Base-by-base conservation (phyloP, 2,888 invertebrate genomes). In the Cryptus armator region DNA sequence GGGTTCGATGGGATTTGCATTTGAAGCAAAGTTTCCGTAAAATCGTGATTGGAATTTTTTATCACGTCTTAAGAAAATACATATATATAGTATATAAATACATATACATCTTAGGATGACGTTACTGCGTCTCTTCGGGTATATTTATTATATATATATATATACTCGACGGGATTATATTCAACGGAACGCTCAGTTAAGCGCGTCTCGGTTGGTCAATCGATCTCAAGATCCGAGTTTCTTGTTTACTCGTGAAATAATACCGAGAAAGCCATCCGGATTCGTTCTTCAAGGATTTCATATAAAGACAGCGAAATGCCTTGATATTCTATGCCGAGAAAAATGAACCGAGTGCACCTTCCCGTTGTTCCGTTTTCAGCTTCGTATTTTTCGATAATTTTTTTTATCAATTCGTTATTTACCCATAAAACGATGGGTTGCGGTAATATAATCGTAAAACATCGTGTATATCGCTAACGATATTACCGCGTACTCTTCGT, bases 21-120 rank as follows among this genome's bases (percentile, higher is more conserved):
- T 43, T 19, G 44, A 66, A 46, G 56, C 19, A n/a, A 82, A 66
- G 64, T 77, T 77, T 46, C 19, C 66, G 64, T 32, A 14, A 46
- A 77, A 53, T 43, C 76, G 81, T 81, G 81, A 70, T 70, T 53
- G 19, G 81, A 76, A 81, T 81, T 46, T 81, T 53, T 70, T 67
- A 70, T 76, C 70, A 32, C 66, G 66, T 74, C 72, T 80, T 74
- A 80, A 37, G 56, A n/a, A 53, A 32, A 70, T 32, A 53, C 19
- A 53, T 53, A 64, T 53, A 64, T 64, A 64, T 16, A 72, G 12
- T 75, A 7, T 7, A 37, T 24, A 51, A 0, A 19, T 66, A 19
- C 32, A 48, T 43, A 24, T 56, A 19, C 2, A 46, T 24, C 1
- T 46, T 7, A 16, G 12, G 29, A 53, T 12, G 32, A 14, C n/a